phyloP scores from a whole-genome alignment of 1,140 invertebrate species.

The Cherax destructor region DNA sequence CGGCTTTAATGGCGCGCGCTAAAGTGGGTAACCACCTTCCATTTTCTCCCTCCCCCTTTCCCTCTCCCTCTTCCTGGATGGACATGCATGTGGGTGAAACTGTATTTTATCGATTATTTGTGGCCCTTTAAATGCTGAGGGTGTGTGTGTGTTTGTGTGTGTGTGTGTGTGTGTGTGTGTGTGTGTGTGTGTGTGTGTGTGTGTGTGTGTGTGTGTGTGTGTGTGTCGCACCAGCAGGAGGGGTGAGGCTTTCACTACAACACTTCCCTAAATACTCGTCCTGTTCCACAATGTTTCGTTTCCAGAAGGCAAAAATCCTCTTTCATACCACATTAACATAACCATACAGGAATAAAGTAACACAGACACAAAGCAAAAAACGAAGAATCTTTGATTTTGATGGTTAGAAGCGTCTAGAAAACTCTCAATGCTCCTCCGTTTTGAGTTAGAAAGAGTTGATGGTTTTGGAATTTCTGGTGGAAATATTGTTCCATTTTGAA shows the following conservation, averaged over 20 bases:
- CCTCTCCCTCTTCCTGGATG: not conserved
- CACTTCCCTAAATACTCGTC: not conserved
- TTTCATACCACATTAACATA: too few relatives aligned
- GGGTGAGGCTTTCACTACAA: not conserved
- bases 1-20: slow-evolving; percentile 35
- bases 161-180: not conserved
- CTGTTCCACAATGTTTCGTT: not conserved
- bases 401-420: too few relatives aligned
- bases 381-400: too few relatives aligned
- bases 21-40: slow-evolving; percentile 22
- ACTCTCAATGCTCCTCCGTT: too few relatives aligned
- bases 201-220: not conserved
- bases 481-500: too few relatives aligned
- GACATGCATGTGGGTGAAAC: slow-evolving; percentile 12
- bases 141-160: not conserved
- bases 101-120: slow-evolving; percentile 28
- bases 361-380: too few relatives aligned
- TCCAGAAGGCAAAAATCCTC: not conserved
- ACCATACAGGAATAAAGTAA: too few relatives aligned
- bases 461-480: too few relatives aligned
- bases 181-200: too few relatives aligned
- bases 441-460: too few relatives aligned
- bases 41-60: not conserved
- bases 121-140: not conserved
- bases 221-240: not conserved